Evolutionary conservation across 1,140 invertebrate genomes (phyloP).

Genomic region (Melanaphis sacchari): DNA sequence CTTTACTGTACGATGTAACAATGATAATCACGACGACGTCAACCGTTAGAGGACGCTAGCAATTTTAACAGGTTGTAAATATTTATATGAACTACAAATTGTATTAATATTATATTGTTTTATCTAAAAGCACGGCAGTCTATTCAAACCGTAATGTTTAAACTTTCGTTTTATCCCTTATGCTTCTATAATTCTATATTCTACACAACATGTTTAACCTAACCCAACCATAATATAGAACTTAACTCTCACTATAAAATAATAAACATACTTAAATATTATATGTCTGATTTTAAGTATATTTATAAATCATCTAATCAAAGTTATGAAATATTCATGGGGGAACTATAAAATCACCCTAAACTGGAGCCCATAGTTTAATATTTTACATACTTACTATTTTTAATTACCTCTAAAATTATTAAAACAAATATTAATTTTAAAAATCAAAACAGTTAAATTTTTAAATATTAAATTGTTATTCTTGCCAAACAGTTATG

Average conservation of each 20-base stretch:
- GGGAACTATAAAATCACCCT: background rate
- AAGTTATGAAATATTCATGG: background rate
- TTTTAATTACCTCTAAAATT: background rate
- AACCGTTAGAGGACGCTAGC: background rate
- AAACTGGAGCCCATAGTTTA: background rate
- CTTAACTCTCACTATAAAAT: background rate
- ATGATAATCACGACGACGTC: background rate
- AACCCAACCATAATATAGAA: background rate
- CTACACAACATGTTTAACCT: background rate
- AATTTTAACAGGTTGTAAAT: background rate
- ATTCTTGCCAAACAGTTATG: background rate
- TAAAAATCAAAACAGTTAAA: background rate
- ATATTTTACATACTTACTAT: background rate
- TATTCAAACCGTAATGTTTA: background rate
- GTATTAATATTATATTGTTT: background rate
- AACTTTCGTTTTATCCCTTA: background rate
- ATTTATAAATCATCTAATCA: background rate
- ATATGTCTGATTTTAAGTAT: background rate
- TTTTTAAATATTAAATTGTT: background rate
- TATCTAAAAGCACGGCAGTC: background rate
- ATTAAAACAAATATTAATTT: background rate
- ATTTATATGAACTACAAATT: background rate
- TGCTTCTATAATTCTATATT: background rate
- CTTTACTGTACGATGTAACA: background rate
- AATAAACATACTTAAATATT: background rate